Conservation (phyloP, 1,140 invertebrate species). For the Plectrocnemia conspersa region DNA sequence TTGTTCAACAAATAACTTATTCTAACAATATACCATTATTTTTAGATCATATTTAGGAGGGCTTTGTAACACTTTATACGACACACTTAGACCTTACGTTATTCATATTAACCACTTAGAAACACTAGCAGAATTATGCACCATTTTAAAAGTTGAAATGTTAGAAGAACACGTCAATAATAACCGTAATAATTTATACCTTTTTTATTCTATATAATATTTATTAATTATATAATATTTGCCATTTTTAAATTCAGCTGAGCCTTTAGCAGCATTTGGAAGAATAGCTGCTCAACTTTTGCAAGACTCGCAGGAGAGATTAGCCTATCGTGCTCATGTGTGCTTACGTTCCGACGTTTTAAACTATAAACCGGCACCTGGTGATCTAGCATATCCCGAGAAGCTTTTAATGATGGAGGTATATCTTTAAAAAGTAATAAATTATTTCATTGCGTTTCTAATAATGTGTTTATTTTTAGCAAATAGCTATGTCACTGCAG, state of each 20-base stretch:
- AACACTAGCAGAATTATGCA: constrained; percentile 93
- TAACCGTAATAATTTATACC: constrained; percentile 58
- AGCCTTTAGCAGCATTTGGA: constrained; percentile 76
- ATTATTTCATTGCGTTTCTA: not conserved
- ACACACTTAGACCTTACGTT: constrained; percentile 88
- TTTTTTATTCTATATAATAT: constrained; percentile 4
- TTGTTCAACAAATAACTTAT: not conserved
- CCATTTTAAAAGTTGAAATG: constrained; percentile 90
- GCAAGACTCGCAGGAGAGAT: constrained; percentile 93
- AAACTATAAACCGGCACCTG: constrained; percentile 82
- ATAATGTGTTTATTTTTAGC: constrained; percentile 47
- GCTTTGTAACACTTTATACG: constrained; percentile 87
- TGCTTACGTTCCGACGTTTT: constrained; percentile 91
- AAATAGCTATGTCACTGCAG: constrained; percentile 66
- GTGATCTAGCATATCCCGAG: constrained; percentile 96
- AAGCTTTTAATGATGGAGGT: constrained; percentile 96
- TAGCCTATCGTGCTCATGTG: constrained; percentile 93
- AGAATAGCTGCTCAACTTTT: constrained; percentile 79
- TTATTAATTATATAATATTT: no score
- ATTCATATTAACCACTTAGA: constrained; percentile 98
- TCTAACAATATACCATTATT: constrained; percentile 15
- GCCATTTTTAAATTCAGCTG: no score
- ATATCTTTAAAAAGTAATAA: constrained; percentile 4
- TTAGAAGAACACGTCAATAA: constrained; percentile 88
- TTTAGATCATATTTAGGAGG: constrained; percentile 71